Conservation (phyloP, 2,888 invertebrate genomes). For the Netelia virgata region DNA sequence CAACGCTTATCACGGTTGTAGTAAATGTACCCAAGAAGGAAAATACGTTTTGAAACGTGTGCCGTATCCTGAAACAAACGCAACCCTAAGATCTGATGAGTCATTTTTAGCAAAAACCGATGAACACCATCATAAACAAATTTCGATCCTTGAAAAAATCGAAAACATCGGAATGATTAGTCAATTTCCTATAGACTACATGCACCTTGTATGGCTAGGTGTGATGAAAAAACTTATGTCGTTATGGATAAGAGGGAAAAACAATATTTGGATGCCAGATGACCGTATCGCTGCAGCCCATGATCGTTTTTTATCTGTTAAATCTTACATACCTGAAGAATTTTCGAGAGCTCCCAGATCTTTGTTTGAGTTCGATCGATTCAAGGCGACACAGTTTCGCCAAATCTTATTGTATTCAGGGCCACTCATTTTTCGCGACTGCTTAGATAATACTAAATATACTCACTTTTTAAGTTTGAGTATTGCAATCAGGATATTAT, state of each 20-base stretch:
- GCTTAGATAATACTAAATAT: conserved; percentile 66
- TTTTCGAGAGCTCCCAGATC: conserved; percentile 66
- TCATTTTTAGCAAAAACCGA: conserved; percentile 60
- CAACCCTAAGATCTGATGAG: conserved; percentile 61
- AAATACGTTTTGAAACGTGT: conserved; percentile 50
- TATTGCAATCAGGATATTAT: conserved; percentile 67
- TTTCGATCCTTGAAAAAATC: conserved; percentile 48
- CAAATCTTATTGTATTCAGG: conserved; percentile 74
- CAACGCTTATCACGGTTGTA: conserved; percentile 66
- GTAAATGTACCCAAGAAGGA: conserved; percentile 68
- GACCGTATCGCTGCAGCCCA: conserved; percentile 41
- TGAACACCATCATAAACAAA: conserved; percentile 61
- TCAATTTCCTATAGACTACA: conserved; percentile 67
- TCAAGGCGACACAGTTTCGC: conserved; percentile 74
- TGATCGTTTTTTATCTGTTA: conserved; percentile 25
- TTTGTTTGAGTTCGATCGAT: background rate
- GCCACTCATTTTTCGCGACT: conserved; percentile 67
- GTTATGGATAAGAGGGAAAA: conserved; percentile 39
- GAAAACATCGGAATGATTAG: conserved; percentile 64
- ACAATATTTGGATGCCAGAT: conserved; percentile 30
- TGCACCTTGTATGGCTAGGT: conserved; percentile 67
- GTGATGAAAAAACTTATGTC: conserved; percentile 63
- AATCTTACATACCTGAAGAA: conserved; percentile 70
- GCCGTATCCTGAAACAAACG: conserved; percentile 59
- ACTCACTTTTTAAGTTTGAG: conserved; percentile 71